Evolutionary conservation across 1,140 invertebrate genomes (phyloP), one percentile per base, ranked within the genome.

Genomic region (Drosophila nigromelanica): DNA sequence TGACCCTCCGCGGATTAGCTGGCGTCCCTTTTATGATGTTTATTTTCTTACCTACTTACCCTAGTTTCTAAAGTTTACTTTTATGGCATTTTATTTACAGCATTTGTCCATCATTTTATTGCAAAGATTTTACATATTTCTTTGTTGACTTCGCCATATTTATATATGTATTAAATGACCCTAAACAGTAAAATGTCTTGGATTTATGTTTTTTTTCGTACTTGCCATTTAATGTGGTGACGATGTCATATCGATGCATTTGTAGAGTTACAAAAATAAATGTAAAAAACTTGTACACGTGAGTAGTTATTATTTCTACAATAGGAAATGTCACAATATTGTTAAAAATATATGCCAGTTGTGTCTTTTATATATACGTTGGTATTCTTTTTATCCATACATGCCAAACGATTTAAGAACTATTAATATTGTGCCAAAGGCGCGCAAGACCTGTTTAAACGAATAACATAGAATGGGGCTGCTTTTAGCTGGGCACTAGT

Each of bases 201-300:
- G 30, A 15, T 37, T 0, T 37, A n/a, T 43, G 27, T 5, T 75
- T 80, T 75, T 80, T 62, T 60, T 50, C 61, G 47, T 83, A 82
- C 66, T 89, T 82, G 83, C 83, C 76, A 73, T 89, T 87, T 87
- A 82, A 89, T 87, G 64, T 78, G 50, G 74, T 69, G 63, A 70
- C 67, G 76, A 67, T 89, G 71, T 69, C 52, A 58, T 73, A 62
- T 78, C 72, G 68, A 76, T 70, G 68, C 48, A 39, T 58, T 86
- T 89, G 68, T 86, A 79, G 79, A 76, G 77, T 83, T 89, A 89
- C 67, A 89, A 89, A 89, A 89, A 89, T 89, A 89, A 89, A 89
- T 89, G 82, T 89, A 89, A 87, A 81, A 87, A 89, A 89, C 83
- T 89, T 89, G 83, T 89, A 87, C 83, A 89, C 73, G 70, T 82